A percentile compares a stretch with the other conserved stretches of the same genome.
phyloP scores from a whole-genome alignment of 2,888 invertebrate species.

The Frankliniella intonsa region DNA sequence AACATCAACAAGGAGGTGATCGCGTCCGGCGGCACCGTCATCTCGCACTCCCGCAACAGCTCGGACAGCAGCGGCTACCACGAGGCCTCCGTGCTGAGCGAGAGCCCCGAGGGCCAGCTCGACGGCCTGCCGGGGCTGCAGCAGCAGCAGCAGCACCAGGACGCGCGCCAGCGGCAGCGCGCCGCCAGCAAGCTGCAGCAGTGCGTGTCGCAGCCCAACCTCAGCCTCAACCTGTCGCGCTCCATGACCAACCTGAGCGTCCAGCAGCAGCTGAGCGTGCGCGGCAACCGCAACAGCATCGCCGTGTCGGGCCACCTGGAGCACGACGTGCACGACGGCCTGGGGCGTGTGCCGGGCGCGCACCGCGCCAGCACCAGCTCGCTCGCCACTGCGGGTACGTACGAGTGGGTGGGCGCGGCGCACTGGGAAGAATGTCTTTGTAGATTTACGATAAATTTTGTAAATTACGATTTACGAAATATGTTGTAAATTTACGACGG shows the following conservation, averaged over 20 bases:
- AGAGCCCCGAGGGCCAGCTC: constrained; percentile 49
- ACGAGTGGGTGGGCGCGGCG: not conserved
- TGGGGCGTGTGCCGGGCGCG: not conserved
- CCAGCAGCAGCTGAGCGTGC: constrained; percentile 10
- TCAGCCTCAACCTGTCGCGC: constrained; percentile 37
- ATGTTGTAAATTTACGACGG: no score
- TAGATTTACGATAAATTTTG: no score
- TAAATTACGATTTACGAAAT: no score
- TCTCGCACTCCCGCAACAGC: constrained; percentile 65
- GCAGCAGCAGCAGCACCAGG: not conserved
- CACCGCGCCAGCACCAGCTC: constrained; percentile 21
- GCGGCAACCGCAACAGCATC: constrained; percentile 39
- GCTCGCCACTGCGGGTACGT: constrained; percentile 42
- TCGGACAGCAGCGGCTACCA: constrained; percentile 70
- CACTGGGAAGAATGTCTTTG: no score
- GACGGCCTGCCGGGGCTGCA: not conserved
- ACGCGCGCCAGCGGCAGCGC: not conserved
- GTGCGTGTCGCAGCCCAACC: constrained; percentile 33
- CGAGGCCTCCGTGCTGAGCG: constrained; percentile 62
- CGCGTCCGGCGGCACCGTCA: constrained; percentile 45
- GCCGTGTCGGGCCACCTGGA: constrained; percentile 43
- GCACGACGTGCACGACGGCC: constrained; percentile 37
- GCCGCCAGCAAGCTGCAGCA: constrained; percentile 2
- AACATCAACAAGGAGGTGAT: constrained; percentile 38
- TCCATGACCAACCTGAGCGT: constrained; percentile 40